Evolutionary conservation across 1,140 invertebrate genomes (phyloP).

Genomic region (Hylyphantes graminicola): DNA sequence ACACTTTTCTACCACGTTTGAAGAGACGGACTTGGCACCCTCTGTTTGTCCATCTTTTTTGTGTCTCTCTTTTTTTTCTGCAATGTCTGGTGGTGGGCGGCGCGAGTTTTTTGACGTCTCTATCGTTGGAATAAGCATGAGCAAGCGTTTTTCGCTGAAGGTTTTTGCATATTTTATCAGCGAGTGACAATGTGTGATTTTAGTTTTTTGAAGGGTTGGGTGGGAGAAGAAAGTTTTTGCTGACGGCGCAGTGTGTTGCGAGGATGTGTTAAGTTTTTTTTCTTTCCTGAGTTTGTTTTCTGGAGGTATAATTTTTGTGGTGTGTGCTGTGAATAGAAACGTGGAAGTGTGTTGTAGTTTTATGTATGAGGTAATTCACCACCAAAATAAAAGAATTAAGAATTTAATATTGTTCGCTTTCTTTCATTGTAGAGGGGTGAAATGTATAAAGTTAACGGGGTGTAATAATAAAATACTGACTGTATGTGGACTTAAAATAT

Average conservation of each 20-base stretch:
- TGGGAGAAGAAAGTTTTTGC: neutral
- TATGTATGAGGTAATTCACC: neutral
- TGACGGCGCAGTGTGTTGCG: neutral
- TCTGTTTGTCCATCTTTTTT: slow-evolving; percentile 43
- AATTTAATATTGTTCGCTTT: neutral
- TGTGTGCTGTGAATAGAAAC: neutral
- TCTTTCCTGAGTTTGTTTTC: neutral
- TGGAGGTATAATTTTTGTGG: neutral
- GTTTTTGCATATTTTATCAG: slow-evolving; percentile 49
- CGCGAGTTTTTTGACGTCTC: slow-evolving; percentile 41
- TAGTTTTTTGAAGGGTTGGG: neutral
- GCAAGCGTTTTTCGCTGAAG: slow-evolving; percentile 45
- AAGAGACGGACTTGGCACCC: slow-evolving; percentile 28
- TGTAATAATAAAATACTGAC: too few relatives aligned
- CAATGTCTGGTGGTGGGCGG: neutral
- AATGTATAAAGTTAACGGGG: too few relatives aligned
- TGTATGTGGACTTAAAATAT: too few relatives aligned
- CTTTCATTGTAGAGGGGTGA: too few relatives aligned
- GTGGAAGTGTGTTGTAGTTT: neutral
- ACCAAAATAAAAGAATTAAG: neutral
- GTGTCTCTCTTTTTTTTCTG: slow-evolving; percentile 6
- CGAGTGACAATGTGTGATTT: slow-evolving; percentile 36
- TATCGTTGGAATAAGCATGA: slow-evolving; percentile 43
- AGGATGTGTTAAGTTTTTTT: neutral
- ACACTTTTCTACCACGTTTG: slow-evolving; percentile 31